A percentile compares a stretch with the other conserved stretches of the same genome.
phyloP scores from a whole-genome alignment of 1,140 invertebrate genomes.

The Papilio xuthus region DNA sequence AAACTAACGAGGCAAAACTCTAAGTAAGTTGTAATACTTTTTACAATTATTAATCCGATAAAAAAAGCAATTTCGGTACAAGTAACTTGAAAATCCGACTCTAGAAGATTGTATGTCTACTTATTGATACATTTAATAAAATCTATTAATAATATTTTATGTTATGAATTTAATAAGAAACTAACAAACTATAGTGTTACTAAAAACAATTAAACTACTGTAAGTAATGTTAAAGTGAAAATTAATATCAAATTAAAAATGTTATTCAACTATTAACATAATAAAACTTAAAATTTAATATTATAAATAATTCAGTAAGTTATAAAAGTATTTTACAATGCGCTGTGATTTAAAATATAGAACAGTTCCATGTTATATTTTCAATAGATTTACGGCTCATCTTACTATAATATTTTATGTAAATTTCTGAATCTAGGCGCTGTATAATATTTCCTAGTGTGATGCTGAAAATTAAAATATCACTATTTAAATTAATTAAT shows the following conservation, averaged over 20 bases:
- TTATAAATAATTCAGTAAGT: neutral
- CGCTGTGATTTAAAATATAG: neutral
- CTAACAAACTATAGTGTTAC: neutral
- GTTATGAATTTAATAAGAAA: slow-evolving; percentile 34
- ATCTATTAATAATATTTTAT: too few relatives aligned
- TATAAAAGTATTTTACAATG: neutral
- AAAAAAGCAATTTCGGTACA: too few relatives aligned
- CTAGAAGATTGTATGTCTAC: too few relatives aligned
- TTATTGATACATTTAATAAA: too few relatives aligned
- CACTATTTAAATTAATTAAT: slow-evolving; percentile 2
- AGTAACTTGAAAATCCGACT: too few relatives aligned
- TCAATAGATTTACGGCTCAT: slow-evolving; percentile 19
- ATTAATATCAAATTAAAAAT: too few relatives aligned
- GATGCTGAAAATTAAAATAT: slow-evolving; percentile 18
- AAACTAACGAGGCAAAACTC: too few relatives aligned
- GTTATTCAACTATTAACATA: neutral
- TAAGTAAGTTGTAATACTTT: too few relatives aligned
- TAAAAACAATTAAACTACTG: neutral
- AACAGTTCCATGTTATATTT: neutral
- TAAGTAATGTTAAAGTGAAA: too few relatives aligned
- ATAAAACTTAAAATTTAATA: neutral
- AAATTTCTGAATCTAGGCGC: slow-evolving; percentile 3
- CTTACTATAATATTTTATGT: slow-evolving; percentile 22
- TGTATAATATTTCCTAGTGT: slow-evolving; percentile 3
- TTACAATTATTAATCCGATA: too few relatives aligned